Evolutionary conservation across 1,140 invertebrate genomes (phyloP).

Genomic region (Megathymus violae): DNA sequence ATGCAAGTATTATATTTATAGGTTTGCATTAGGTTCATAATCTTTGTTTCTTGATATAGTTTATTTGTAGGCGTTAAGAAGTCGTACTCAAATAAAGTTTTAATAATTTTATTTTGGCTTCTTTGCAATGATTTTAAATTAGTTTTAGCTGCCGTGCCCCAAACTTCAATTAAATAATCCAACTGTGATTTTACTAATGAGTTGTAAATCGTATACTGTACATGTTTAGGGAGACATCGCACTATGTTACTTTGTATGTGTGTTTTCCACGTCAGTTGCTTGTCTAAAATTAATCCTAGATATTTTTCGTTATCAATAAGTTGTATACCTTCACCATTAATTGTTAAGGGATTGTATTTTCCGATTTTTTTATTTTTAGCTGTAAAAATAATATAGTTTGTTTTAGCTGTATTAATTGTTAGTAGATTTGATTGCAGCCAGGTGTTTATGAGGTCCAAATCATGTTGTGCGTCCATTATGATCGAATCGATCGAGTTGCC

Average conservation of each 20-base stretch:
- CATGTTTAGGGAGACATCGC: constrained; percentile 2
- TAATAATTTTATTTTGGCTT: constrained; percentile 6
- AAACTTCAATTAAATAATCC: not conserved
- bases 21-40: constrained; percentile 4
- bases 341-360: not conserved
- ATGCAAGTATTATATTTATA: constrained; percentile 1
- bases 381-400: constrained; percentile 9
- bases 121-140: not conserved
- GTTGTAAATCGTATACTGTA: not conserved
- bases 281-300: constrained; percentile 1
- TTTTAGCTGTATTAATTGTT: constrained; percentile 3
- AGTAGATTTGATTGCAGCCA: constrained; percentile 8
- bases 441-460: not conserved
- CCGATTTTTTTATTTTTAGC: constrained; percentile 10
- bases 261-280: not conserved
- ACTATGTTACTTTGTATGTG: constrained; percentile 9
- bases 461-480: too few species aligned
- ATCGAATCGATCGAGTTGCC: too few species aligned
- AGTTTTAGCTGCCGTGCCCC: constrained; percentile 1
- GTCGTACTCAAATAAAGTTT: not conserved
- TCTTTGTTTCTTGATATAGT: not conserved
- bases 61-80: constrained; percentile 1
- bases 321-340: not conserved
- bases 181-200: constrained; percentile 3
- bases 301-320: not conserved